Conservation (phyloP, 2,888 invertebrate species). For the Sphaerophoria taeniata region DNA sequence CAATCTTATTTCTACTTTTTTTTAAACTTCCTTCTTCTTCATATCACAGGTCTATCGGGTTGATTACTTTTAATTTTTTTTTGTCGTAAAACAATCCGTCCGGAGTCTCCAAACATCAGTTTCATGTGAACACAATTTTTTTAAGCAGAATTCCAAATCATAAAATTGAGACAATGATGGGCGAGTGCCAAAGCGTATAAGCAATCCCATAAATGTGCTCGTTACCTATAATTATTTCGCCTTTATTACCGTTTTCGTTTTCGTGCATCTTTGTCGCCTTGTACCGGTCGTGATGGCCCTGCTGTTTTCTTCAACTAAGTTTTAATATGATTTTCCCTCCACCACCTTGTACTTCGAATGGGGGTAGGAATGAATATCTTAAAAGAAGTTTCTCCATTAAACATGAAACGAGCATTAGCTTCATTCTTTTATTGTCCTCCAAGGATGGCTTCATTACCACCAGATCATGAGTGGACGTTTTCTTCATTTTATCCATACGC, state of each 20-base stretch:
- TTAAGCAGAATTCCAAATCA: conserved; percentile 38
- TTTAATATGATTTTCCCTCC: conserved; percentile 13
- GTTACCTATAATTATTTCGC: conserved; percentile 73
- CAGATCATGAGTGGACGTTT: conserved; percentile 73
- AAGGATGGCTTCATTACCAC: conserved; percentile 76
- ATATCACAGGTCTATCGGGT: no score
- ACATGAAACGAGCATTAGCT: conserved; percentile 76
- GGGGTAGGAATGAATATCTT: conserved; percentile 59
- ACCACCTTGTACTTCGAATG: neutral
- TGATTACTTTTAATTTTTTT: no score
- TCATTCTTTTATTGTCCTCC: conserved; percentile 76
- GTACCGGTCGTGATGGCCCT: conserved; percentile 23
- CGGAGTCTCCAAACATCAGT: no score
- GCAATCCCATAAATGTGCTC: conserved; percentile 71
- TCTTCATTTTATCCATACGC: conserved; percentile 56
- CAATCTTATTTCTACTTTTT: no score
- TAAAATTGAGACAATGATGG: conserved; percentile 26
- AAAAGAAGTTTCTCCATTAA: conserved; percentile 75
- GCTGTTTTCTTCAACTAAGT: conserved; percentile 37
- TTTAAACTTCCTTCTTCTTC: no score
- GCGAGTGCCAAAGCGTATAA: conserved; percentile 59
- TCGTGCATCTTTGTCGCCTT: no score
- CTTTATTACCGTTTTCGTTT: conserved; percentile 50
- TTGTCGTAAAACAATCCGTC: no score
- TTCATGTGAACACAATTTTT: neutral